Conservation (phyloP, 1,140 invertebrate species). For the Trichomalopsis sarcophagae region DNA sequence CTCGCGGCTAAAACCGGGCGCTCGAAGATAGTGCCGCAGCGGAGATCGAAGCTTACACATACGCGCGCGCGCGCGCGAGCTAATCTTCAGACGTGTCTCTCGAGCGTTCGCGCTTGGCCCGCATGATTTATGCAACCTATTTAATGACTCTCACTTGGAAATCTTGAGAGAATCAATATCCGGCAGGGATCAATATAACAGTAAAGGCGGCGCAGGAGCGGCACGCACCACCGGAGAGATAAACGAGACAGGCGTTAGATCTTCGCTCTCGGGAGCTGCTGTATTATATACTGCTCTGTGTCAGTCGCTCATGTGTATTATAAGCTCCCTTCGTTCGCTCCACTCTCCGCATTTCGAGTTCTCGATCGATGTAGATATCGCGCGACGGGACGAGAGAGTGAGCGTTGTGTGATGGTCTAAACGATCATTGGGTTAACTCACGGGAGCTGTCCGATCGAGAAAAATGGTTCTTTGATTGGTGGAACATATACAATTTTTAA, state of each 20-base stretch:
- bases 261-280: not conserved
- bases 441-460: not conserved
- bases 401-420: not conserved
- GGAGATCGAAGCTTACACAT: not conserved
- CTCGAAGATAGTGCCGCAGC: conserved; percentile 1
- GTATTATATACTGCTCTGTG: not conserved
- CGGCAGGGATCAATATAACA: conserved; percentile 41
- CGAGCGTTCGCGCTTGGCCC: not conserved
- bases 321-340: not conserved
- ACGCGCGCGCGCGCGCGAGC: not conserved
- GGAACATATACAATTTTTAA: too few relatives aligned
- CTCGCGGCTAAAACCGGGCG: conserved; percentile 35
- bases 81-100: conserved; percentile 37
- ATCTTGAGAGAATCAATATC: conserved; percentile 51
- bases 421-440: not conserved
- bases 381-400: not conserved
- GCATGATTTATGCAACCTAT: conserved; percentile 51
- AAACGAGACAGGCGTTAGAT: conserved; percentile 15
- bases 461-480: too few relatives aligned
- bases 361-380: conserved; percentile 25
- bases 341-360: not conserved
- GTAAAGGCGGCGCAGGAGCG: conserved; percentile 3
- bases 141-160: conserved; percentile 45
- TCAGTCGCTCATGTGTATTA: not conserved
- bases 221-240: conserved; percentile 5